Evolutionary conservation across 2,113 vertebrate genomes (phyloP).

Genomic region (Paradoxurus hermaphroditus): DNA sequence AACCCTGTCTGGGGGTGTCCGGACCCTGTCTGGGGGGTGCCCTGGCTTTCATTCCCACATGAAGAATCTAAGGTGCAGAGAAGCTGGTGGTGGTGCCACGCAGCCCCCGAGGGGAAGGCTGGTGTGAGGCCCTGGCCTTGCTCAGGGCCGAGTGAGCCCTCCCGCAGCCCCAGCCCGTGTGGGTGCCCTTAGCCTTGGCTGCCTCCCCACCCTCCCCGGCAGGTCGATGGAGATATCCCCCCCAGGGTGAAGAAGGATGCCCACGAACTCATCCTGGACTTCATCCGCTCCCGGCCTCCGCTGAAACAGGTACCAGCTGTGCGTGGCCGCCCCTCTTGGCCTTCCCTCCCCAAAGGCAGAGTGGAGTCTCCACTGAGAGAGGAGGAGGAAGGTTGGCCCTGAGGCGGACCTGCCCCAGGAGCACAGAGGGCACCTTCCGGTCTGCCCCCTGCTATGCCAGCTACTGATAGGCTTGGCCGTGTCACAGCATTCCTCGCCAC

Average conservation of each 20-base stretch:
- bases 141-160: not conserved
- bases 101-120: too few species aligned
- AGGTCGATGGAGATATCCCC: slow-evolving; percentile 94
- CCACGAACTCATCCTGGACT: slow-evolving; percentile 94
- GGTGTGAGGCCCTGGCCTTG: not conserved
- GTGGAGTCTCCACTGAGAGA: not conserved
- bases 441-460: too few species aligned
- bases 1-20: not conserved
- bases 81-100: too few species aligned
- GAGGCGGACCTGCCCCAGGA: not conserved
- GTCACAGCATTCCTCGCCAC: not conserved
- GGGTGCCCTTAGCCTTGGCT: not conserved
- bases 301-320: slow-evolving; percentile 88
- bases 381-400: not conserved
- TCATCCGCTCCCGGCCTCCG: slow-evolving; percentile 95
- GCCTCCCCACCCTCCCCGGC: not conserved
- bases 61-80: not conserved
- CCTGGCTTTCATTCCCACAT: rapidly evolving
- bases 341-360: not conserved
- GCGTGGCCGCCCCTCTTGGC: rapidly evolving
- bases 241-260: slow-evolving; percentile 93
- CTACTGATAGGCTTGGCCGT: not conserved
- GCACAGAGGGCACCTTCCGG: not conserved
- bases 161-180: not conserved
- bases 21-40: not conserved